These are phyloP conservation scores for Petrosia ficiformis DNA, from an alignment of 37 sponge, comb jelly and placozoan genomes.

Conservation along the genomic window DNA sequence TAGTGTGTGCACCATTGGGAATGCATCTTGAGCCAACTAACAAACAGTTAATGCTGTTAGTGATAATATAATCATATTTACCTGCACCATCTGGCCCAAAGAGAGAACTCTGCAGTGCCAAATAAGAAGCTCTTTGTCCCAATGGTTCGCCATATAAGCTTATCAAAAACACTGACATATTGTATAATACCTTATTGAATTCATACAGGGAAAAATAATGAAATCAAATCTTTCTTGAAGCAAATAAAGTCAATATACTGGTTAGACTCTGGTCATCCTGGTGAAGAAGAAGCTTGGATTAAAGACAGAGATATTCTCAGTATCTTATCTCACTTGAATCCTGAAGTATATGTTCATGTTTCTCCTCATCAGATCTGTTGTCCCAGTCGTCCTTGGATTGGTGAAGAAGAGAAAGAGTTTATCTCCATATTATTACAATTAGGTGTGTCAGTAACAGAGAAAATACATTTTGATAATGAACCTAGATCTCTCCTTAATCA, in stretches of 20 bases:
- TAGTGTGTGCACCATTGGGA: no score
- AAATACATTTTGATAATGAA: constrained; percentile 60
- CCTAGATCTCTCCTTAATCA: constrained; percentile 66
- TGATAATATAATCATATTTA: no score
- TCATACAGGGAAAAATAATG: background rate
- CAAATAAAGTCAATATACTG: constrained; percentile 63
- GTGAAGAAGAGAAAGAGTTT: constrained; percentile 64
- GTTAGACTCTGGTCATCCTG: constrained; percentile 90
- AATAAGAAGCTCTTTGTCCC: no score
- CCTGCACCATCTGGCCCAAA: no score
- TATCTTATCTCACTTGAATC: constrained; percentile 19
- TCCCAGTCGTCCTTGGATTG: constrained; percentile 63
- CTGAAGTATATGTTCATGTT: constrained; percentile 66
- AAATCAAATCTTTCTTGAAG: constrained; percentile 35
- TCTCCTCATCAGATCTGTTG: constrained; percentile 81
- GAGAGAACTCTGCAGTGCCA: no score
- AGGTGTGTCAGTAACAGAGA: constrained; percentile 47
- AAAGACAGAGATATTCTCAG: constrained; percentile 43
- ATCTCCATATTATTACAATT: constrained; percentile 41
- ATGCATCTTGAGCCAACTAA: no score
- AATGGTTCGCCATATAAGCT: no score
- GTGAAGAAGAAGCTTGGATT: constrained; percentile 76
- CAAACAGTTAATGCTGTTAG: no score
- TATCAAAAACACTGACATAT: no score
- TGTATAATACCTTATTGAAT: background rate